Conservation (phyloP, 2,797 vertebrate species). For the Danio jaintianensis region DNA sequence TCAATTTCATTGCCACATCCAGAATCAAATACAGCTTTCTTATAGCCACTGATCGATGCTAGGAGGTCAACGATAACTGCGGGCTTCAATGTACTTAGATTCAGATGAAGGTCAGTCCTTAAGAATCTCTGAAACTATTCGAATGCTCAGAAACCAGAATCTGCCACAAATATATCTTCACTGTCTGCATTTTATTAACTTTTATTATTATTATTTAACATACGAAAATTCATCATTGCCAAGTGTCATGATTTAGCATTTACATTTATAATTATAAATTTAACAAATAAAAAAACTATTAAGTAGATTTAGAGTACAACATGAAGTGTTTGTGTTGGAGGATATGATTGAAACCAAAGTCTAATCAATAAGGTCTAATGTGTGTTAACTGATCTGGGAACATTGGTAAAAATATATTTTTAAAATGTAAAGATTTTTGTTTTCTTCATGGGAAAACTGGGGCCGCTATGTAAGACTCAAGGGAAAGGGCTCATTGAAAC, state of each 20-base stretch:
- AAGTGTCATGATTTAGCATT: neutral
- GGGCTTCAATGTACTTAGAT: conserved; percentile 14
- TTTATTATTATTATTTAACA: neutral
- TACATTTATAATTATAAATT: neutral
- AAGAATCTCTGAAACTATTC: conserved; percentile 15
- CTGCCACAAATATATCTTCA: neutral
- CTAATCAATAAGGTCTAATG: neutral
- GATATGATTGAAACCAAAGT: conserved; percentile 14
- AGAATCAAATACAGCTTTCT: conserved; percentile 31
- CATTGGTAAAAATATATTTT: neutral
- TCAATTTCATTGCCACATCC: conserved; percentile 29
- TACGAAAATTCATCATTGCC: neutral
- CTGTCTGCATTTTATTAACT: neutral
- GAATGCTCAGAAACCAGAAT: neutral
- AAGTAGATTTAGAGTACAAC: neutral
- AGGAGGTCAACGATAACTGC: conserved; percentile 35
- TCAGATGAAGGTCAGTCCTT: conserved; percentile 26
- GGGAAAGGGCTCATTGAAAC: conserved; percentile 47
- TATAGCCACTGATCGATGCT: conserved; percentile 14
- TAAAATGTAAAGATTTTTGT: neutral
- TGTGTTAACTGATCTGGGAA: neutral
- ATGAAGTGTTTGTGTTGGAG: neutral
- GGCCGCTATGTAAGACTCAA: conserved; percentile 31
- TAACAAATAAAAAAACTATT: neutral
- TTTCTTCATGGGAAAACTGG: neutral